Evolutionary conservation across 2,113 vertebrate species (phyloP), one percentile per base, ranked within the genome.

Genomic region (Fregata magnificens): DNA sequence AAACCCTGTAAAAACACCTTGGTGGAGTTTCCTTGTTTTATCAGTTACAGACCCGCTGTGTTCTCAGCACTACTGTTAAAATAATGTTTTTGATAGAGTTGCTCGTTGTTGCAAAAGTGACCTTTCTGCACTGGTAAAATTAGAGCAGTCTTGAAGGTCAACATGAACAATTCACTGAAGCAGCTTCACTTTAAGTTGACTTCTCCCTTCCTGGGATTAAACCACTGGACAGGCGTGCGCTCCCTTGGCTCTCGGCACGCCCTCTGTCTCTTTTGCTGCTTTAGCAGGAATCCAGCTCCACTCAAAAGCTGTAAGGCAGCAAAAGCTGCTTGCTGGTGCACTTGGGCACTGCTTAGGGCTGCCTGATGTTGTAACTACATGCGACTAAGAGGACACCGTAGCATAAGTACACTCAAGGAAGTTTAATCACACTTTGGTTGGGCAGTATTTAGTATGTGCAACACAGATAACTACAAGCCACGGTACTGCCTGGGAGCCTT

Each of bases 21-120:
- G 74, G 82, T 95, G 85, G 92, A 63, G 80, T 94, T 94, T 95
- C 89, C 86, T 83, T 94, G 38, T 85, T 96, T 93, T 71, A 66
- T 87, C 82, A 96, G 61, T 89, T 61, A 28, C 66, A 78, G 71
- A 42, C 78, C 26, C 0, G 0, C 80, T 88, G 62, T 84, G 71
- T 82, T 82, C 76, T 83, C n/a, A 82, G 69, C 69, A 20, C 65
- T 53, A 8, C 94, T 95, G 90, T 92, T 94, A 93, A 94, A 97
- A 81, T 84, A 91, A 50, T 44, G 69, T 1, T 95, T 90, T 82
- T 55, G 69, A 69, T 88, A 58, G 79, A 63, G 34, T 72, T 49
- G 47, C 61, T 67, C 4, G 0, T 78, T 87, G 52, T 50, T 82
- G 53, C 71, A 63, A 40, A 74, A 49, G 22, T 67, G 67, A 94